Base-by-base conservation (phyloP, 2,113 vertebrate genomes). In the Australoheros scitulus region DNA sequence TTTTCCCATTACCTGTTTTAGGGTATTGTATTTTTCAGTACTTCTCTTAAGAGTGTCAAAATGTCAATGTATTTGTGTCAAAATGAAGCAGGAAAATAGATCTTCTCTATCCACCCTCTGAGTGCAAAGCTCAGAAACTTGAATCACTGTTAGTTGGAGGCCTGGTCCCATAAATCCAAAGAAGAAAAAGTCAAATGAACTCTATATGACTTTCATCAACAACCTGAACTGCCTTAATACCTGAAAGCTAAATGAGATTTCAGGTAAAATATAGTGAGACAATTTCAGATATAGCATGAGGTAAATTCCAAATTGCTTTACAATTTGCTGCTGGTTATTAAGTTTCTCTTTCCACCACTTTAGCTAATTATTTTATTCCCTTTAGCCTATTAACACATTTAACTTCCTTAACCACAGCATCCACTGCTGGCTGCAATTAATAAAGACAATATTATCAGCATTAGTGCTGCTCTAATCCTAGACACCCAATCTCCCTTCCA, bases 351-450 rank as follows among this genome's bases (percentile, higher is more conserved):
- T 80, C 79, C 75, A 24, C 60, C 38, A 77, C 77, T 92, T 82
- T 57, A 57, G 80, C 87, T 88, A 88, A 91, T 93, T 81, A 91
- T 91, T 91, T 90, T 79, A 88, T 85, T 91, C 90, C 86, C 89
- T 74, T 84, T 83, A 90, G 89, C 88, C 84, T 32, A 86, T 90
- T 87, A 85, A 89, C 87, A 93, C 59, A 79, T 90, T 90, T 79
- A 59, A 87, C 80, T 77, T 89, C 63, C 65, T 85, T 76, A 91
- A 92, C 77, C 75, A 87, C 83, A 52, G 82, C 77, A 61, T 82
- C 81, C 74, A 90, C 88, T 89, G 86, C 79, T 75, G 84, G 78
- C 89, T 87, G 83, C 88, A 92, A 91, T 91, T 90, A 91, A 87
- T 88, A 89, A 83, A 89, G 90, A 92, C 91, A 92, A 86, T 85